Base-by-base conservation (phyloP, 2,113 vertebrate species). In the Cynocephalus volans region DNA sequence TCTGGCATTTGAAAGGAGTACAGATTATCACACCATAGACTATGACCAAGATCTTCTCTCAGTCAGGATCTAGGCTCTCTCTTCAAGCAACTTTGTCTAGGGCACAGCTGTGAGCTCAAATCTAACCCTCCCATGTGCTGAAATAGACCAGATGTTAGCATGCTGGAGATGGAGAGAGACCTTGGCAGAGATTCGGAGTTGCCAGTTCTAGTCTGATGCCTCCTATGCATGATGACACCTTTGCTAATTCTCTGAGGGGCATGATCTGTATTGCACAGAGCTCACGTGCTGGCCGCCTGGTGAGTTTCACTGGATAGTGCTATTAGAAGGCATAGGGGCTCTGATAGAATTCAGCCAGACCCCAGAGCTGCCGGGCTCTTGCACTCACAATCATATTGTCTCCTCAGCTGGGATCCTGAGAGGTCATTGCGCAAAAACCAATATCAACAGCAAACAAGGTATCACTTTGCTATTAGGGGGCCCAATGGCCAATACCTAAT, bases 21-120 rank as follows among this genome's bases (percentile, higher is more conserved):
- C 1, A 9, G 18, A 8, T n/a, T 17, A 45, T 58, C 54, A 48
- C 4, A 41, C 3, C 17, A 6, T 1, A 26, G 12, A 1, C 10
- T 36, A 21, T 31, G n/a, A 58, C 28, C 48, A 56, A 56, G 48
- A 12, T 79, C 19, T 33, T 50, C 62, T 50, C 18, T 64, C 73
- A 11, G 0, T 8, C 52, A n/a, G 7, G 13, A 69, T 18, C 6
- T 50, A 33, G 54, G 31, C 50, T 50, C 13, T 86, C 36, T 83
- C 65, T 69, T 73, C 41, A 69, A 73, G 77, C 45, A 24, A 9
- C 18, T 67, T 94, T 80, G 73, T 70, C 33, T 72, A 73, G 26
- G n/a, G 73, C 45, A 79, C 88, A 94, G 56, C 70, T 87, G 45
- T 75, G 69, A 83, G 52, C 12, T 21, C 54, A 41, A 41, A 45